Evolutionary conservation across 2,797 vertebrate species (phyloP), one percentile per base, ranked within the genome.

Genomic region (Anguilla obscura): DNA sequence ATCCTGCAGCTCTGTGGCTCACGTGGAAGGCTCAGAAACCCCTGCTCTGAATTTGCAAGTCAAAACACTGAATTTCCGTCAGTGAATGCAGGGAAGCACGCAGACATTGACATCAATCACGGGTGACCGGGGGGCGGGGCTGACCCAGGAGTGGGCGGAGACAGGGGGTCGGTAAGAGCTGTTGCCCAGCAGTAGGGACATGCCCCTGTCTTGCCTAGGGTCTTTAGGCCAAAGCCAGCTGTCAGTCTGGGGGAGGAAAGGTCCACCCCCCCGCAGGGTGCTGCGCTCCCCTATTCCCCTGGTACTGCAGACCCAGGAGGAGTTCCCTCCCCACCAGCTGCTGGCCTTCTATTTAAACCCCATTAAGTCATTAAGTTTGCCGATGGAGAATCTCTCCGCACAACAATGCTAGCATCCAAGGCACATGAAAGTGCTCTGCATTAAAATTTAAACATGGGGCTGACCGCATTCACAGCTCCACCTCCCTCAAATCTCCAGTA

Each of bases 251-350:
- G 79, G 79, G 9, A 50, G 79, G 21, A 82, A 16, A 48, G 40
- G 45, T 1, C 6, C 10, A 7, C 5, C 24, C 79, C 79, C 45
- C 40, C 9, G 7, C 36, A 82, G 18, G 2, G n/a, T 24, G 21
- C 21, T 8, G 40, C 8, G 18, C 79, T 40, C 40, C 8, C 79
- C 40, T 82, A 48, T 24, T 50, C 45, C 79, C 79, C 36, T 3
- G 74, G 21, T 18, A n/a, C 79, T 48, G 40, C 40, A 7, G 4
- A 50, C 16, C 8, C 2, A 48, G 74, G 10, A 82, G 79, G 21
- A 82, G 79, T 50, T 82, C 79, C 36, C 45, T 24, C 79, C 79
- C 76, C 79, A 82, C 79, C 79, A 82, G 79, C 79, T 82, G 45
- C 45, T 24, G 40, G 21, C 18, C 79, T 48, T 1, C 40, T 50